phyloP scores from a whole-genome alignment of 2,113 vertebrate genomes.

The Apus apus region DNA sequence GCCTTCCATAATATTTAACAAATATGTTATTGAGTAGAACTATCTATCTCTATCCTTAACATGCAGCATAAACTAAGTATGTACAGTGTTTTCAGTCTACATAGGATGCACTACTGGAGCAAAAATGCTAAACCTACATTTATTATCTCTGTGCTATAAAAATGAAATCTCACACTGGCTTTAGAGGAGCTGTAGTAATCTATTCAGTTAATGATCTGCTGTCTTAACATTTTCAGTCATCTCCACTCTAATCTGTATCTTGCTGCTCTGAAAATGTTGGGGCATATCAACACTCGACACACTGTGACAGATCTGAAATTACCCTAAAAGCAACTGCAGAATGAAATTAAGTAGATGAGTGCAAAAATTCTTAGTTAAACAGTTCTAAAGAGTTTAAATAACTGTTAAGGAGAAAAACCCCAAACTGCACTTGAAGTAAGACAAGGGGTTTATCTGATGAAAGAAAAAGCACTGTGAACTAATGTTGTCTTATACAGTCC shows the following conservation, averaged over 20 bases:
- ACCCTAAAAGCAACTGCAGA: background rate
- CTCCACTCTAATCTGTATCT: background rate
- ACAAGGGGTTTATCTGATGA: background rate
- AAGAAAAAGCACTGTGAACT: background rate
- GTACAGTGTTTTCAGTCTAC: background rate
- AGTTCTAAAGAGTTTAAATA: background rate
- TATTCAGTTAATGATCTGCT: background rate
- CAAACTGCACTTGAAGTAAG: background rate
- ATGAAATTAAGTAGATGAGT: background rate
- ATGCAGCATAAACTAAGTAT: background rate
- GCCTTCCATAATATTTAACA: background rate
- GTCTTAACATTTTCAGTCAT: background rate
- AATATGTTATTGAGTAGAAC: too few species aligned
- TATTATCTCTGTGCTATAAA: background rate
- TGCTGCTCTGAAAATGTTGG: background rate
- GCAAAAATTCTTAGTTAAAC: background rate
- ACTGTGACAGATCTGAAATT: background rate
- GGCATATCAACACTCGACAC: background rate
- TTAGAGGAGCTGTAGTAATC: background rate
- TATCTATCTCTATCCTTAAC: background rate
- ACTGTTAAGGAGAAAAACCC: background rate
- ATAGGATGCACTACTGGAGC: background rate
- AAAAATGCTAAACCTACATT: background rate
- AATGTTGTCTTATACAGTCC: background rate
- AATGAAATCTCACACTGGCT: background rate